Evolutionary conservation across 2,797 vertebrate genomes (phyloP), one percentile per base, ranked within the genome.

Genomic region (Eleutherodactylus coqui): DNA sequence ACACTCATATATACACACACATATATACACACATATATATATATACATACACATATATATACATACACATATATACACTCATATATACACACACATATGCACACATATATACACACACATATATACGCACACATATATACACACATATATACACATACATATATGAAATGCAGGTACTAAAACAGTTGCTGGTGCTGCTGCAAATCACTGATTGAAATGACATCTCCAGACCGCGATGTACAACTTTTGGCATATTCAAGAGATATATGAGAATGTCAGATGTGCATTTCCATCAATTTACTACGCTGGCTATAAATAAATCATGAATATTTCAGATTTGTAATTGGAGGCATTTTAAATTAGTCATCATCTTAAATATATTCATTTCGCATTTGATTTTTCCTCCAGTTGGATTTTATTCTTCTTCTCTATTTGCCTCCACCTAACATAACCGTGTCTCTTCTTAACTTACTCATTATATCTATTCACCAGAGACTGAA

Each of bases 291-390:
- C 75, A 64, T 77, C 73, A 38, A 49, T 76, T 76, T 77, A 76
- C 83, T 84, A 64, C 83, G 51, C 73, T 21, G 60, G 32, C 83
- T 77, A 84, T 84, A 84, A 84, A 84, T 84, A 84, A 77, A 38
- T 67, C 73, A 69, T 77, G 83, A 77, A 64, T 43, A 64, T 84
- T 84, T 84, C 73, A 83, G 64, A 75, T 84, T 84, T 75, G 83
- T 67, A 84, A 77, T 84, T 77, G 73, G 83, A 76, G 24, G 58
- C 83, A 84, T 84, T 84, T 84, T 75, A 64, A 84, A 84, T 84
- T 76, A 84, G 73, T 84, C 58, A 84, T 84, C 83, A 84, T 49
- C 34, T 84, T 77, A 76, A 77, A 84, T 84, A 77, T 76, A 67
- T 77, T 67, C 45, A 84, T 84, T 84, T 67, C 73, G 49, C 58